Base-by-base conservation (phyloP, 2,797 vertebrate genomes). In the Clamator glandarius region DNA sequence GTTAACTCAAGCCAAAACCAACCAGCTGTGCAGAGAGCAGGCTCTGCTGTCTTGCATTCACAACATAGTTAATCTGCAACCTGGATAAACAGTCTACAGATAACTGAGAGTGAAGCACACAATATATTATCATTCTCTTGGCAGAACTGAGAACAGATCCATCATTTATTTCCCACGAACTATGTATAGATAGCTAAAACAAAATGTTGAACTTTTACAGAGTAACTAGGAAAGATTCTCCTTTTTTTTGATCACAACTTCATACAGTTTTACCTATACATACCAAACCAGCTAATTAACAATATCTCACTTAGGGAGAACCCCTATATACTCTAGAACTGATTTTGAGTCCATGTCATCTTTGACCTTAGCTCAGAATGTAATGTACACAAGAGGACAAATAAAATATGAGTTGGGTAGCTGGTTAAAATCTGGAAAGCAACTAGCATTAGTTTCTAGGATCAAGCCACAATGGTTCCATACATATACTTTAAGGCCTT, bases 91-190 rank as follows among this genome's bases (percentile, higher is more conserved):
- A 93, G 66, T 20, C 72, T 61, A 36, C 58, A 46, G 84, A 78
- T 89, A 94, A 86, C 58, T 91, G 63, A 77, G 64, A 85, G 73
- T 66, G 64, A 93, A 86, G 25, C 5, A 8, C 66, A 70, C 24
- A 55, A 91, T 91, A 59, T 67, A 91, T 91, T 88, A 93, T 69
- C 66, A 39, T 91, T 93, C 63, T 91, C 73, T 89, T 59, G 48
- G 74, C 59, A 84, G 59, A 67, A 77, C 77, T 6, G 12, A 85
- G 50, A 63, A 61, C 64, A 85, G 92, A 83, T 84, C 89, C 50
- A 48, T 92, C 69, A 79, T 95, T 93, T 91, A 82, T 95, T 95
- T 95, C 44, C 50, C 63, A 51, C 8, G 90, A 69, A 63, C n/a
- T 69, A 13, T 51, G 73, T 48, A 41, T 62, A 44, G 18, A 86